A percentile compares a stretch with the other conserved stretches of the same genome.
phyloP scores from a whole-genome alignment of 2,797 vertebrate genomes.

The Lithobates pipiens region DNA sequence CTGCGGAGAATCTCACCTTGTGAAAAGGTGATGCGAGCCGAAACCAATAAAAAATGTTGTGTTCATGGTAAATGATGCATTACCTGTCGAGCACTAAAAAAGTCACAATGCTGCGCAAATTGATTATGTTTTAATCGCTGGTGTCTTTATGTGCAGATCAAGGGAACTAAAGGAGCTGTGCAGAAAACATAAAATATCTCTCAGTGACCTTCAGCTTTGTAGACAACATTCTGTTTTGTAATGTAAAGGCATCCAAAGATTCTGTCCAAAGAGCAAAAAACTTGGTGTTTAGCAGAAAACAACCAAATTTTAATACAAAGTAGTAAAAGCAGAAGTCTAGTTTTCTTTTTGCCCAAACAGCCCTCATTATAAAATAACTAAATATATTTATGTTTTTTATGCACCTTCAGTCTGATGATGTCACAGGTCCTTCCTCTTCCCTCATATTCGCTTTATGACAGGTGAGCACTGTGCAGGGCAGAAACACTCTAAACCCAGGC shows the following conservation, averaged over 20 bases:
- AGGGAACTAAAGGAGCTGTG: not conserved
- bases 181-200: slow-evolving; percentile 1
- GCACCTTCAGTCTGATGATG: no score
- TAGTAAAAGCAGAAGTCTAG: no score
- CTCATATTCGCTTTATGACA: no score
- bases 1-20: slow-evolving; percentile 4
- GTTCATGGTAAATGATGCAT: slow-evolving; percentile 29
- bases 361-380: no score
- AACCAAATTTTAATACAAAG: no score
- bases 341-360: no score
- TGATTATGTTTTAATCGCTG: slow-evolving; percentile 23
- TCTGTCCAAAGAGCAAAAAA: not conserved
- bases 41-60: not conserved
- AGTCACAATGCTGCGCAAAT: slow-evolving; percentile 28
- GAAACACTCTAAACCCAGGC: no score
- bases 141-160: slow-evolving; percentile 11
- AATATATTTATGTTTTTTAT: no score
- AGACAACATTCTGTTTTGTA: not conserved
- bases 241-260: not conserved
- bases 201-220: slow-evolving; percentile 23
- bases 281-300: no score
- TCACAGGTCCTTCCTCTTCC: no score
- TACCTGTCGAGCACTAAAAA: not conserved
- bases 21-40: not conserved
- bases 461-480: no score